A percentile compares a stretch with the other conserved stretches of the same genome.
Conservation (phyloP, 2,888 invertebrate genomes). For the Coleophora deauratella region DNA sequence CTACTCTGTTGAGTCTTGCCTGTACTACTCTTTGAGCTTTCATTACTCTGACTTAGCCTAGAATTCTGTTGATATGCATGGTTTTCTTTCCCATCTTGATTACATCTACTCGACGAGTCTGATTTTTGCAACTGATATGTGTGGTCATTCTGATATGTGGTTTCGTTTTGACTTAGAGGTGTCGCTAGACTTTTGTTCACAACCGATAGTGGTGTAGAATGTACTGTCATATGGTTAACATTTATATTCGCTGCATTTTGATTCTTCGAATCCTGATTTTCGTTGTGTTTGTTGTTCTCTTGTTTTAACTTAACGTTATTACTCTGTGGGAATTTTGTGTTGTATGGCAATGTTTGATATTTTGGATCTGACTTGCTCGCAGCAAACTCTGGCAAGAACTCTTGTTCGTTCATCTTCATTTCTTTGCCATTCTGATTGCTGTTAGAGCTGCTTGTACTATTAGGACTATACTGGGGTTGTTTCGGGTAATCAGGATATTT, state of each 20-base stretch:
- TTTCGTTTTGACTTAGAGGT: conserved; percentile 74
- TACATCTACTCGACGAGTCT: conserved; percentile 66
- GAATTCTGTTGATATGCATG: conserved; percentile 69
- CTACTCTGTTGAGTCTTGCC: conserved; percentile 43
- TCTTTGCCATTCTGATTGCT: conserved; percentile 66
- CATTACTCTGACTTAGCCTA: conserved; percentile 63
- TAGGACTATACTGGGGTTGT: conserved; percentile 74
- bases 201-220: conserved; percentile 67
- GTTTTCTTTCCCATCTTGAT: conserved; percentile 70
- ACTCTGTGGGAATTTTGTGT: conserved; percentile 85
- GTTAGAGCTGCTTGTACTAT: conserved; percentile 66
- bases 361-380: conserved; percentile 91
- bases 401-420: conserved; percentile 67
- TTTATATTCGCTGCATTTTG: conserved; percentile 46
- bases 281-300: conserved; percentile 52
- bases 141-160: conserved; percentile 68
- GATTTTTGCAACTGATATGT: conserved; percentile 72
- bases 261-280: conserved; percentile 44
- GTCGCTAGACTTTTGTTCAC: conserved; percentile 79
- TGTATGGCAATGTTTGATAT: conserved; percentile 93
- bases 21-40: conserved; percentile 40
- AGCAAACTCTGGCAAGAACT: conserved; percentile 79
- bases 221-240: conserved; percentile 71
- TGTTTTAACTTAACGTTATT: conserved; percentile 54
- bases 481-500: conserved; percentile 68